These are phyloP conservation scores for Phymatocera aterrima DNA, from an alignment of 2,888 invertebrate genomes.

Conservation along the genomic window DNA sequence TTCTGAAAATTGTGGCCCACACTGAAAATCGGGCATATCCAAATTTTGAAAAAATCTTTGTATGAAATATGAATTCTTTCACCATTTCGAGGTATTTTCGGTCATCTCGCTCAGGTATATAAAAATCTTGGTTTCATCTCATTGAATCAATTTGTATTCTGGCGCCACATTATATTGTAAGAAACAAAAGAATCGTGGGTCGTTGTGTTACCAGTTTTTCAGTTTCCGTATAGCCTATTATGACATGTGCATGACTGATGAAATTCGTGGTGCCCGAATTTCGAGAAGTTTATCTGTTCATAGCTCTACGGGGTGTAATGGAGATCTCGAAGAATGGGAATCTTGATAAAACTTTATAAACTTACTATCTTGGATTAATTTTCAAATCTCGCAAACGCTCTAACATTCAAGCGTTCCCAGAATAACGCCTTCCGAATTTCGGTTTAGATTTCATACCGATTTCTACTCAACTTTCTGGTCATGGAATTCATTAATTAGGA, in stretches of 20 bases:
- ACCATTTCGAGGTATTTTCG: not conserved
- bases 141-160: not conserved
- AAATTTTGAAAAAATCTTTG: not conserved
- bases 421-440: not conserved
- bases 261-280: not conserved
- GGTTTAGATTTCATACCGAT: not conserved
- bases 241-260: not conserved
- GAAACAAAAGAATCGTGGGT: not conserved
- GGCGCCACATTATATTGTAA: not conserved
- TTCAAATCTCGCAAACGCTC: not conserved
- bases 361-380: slow-evolving; percentile 18
- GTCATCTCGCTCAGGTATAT: not conserved
- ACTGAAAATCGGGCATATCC: not conserved
- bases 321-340: not conserved
- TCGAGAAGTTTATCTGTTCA: not conserved
- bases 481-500: not conserved
- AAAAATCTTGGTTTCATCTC: not conserved
- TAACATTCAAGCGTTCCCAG: not conserved
- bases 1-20: not conserved
- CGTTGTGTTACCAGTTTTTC: not conserved
- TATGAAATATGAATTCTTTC: not conserved
- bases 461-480: not conserved
- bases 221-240: not conserved
- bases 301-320: not conserved
- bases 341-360: slow-evolving; percentile 6